Percentiles rank a stretch among this genome's conserved stretches.
Conservation (phyloP, 2,113 vertebrate genomes). For the Tragulus kanchil region DNA sequence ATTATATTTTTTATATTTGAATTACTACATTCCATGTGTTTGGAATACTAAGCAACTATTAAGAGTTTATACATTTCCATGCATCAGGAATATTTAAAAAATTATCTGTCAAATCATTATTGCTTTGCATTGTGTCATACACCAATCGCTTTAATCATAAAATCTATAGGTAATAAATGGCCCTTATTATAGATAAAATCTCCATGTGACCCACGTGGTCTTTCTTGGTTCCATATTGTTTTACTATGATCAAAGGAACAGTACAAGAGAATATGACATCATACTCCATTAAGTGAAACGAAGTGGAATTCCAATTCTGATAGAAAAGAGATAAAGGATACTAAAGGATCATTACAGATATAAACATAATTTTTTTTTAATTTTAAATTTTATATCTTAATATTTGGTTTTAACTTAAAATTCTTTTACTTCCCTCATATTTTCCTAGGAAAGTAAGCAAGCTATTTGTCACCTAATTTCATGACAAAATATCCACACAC, state of each 20-base stretch:
- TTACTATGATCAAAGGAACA: not conserved
- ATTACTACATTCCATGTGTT: slow-evolving; percentile 43
- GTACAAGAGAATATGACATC: not conserved
- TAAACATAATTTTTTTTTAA: not conserved
- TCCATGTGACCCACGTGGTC: not conserved
- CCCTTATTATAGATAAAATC: not conserved
- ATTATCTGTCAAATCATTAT: slow-evolving; percentile 8
- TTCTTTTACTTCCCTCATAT: slow-evolving; percentile 6
- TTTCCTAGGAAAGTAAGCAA: slow-evolving; percentile 2
- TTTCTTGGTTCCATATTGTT: not conserved
- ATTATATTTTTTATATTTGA: slow-evolving; percentile 51
- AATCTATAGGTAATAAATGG: not conserved
- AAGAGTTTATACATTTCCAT: slow-evolving; percentile 20
- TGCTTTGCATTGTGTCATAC: slow-evolving; percentile 16
- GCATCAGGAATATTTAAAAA: not conserved
- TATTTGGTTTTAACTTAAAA: slow-evolving; percentile 13
- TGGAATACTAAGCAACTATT: slow-evolving; percentile 47
- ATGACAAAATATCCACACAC: slow-evolving; percentile 38
- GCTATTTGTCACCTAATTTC: slow-evolving; percentile 31
- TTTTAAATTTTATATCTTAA: not conserved
- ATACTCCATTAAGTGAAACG: not conserved
- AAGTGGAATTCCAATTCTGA: not conserved
- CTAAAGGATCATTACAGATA: not conserved
- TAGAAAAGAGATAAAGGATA: slow-evolving; percentile 30
- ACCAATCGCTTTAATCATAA: slow-evolving; percentile 2